These are phyloP conservation scores for Platycnemis pennipes DNA, from an alignment of 2,888 invertebrate genomes.

Conservation along the genomic window DNA sequence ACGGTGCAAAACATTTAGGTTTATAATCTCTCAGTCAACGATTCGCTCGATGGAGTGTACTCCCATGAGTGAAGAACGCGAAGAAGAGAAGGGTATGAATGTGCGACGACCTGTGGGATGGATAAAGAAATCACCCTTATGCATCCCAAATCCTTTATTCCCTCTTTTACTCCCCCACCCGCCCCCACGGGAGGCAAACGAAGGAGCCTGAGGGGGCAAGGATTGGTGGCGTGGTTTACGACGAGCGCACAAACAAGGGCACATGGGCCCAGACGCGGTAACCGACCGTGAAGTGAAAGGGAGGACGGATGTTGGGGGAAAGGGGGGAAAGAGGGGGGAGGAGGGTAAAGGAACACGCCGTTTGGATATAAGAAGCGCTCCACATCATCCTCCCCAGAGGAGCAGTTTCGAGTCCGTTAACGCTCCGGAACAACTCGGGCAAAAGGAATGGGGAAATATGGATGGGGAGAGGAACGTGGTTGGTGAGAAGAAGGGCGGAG, in stretches of 20 bases:
- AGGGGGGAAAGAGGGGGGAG: not conserved
- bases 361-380: slow-evolving; percentile 16
- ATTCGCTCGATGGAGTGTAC: too few relatives aligned
- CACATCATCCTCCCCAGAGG: not conserved
- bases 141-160: not conserved
- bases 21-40: too few relatives aligned
- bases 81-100: not conserved
- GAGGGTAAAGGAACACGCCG: not conserved
- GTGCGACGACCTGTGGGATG: not conserved
- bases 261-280: not conserved
- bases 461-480: not conserved
- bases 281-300: not conserved
- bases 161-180: too few relatives aligned
- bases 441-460: not conserved
- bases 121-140: not conserved
- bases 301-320: not conserved
- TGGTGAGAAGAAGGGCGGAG: not conserved
- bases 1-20: too few relatives aligned
- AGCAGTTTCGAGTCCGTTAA: slow-evolving; percentile 46
- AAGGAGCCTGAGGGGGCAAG: not conserved
- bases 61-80: too few relatives aligned
- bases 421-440: slow-evolving; percentile 41
- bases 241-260: not conserved
- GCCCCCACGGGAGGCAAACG: not conserved
- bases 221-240: not conserved